phyloP scores from a whole-genome alignment of 2,797 vertebrate genomes.

The Enteromius treurensis region DNA sequence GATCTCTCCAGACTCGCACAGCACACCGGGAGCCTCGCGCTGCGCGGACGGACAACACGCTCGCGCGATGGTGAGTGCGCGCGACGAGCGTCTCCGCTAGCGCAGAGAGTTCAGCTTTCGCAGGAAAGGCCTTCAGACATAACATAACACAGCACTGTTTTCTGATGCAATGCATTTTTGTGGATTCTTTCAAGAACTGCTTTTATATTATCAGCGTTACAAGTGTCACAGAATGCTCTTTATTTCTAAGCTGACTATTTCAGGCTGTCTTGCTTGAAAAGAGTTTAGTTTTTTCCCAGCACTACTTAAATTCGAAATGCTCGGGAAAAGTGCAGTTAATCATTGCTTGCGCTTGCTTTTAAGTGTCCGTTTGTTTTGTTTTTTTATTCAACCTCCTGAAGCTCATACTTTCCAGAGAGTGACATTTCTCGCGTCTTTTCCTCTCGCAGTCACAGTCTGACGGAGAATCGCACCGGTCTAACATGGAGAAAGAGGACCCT shows the following conservation, averaged over 20 bases:
- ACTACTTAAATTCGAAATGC: not conserved
- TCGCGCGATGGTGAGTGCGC: constrained; percentile 86
- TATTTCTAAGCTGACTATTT: not conserved
- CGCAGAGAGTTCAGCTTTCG: not conserved
- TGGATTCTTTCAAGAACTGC: not conserved
- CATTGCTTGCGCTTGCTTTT: not conserved
- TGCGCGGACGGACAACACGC: constrained; percentile 82
- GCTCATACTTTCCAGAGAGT: not conserved
- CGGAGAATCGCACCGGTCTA: constrained; percentile 87
- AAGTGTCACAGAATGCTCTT: not conserved
- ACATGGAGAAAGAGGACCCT: constrained; percentile 88
- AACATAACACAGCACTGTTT: not conserved
- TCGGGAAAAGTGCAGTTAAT: not conserved
- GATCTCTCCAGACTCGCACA: constrained; percentile 77
- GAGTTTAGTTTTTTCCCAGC: not conserved
- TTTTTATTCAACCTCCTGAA: not conserved
- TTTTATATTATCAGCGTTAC: not conserved
- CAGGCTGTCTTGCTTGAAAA: too few relatives aligned
- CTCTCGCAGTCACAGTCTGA: constrained; percentile 89
- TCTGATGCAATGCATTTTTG: not conserved
- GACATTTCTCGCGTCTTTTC: not conserved
- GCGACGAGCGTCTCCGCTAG: not conserved
- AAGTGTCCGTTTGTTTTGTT: not conserved
- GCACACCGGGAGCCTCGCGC: constrained; percentile 80
- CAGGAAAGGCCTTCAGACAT: constrained; percentile 2